Evolutionary conservation across 2,113 vertebrate species (phyloP), one percentile per base, ranked within the genome.

Genomic region (Tor tambroides): DNA sequence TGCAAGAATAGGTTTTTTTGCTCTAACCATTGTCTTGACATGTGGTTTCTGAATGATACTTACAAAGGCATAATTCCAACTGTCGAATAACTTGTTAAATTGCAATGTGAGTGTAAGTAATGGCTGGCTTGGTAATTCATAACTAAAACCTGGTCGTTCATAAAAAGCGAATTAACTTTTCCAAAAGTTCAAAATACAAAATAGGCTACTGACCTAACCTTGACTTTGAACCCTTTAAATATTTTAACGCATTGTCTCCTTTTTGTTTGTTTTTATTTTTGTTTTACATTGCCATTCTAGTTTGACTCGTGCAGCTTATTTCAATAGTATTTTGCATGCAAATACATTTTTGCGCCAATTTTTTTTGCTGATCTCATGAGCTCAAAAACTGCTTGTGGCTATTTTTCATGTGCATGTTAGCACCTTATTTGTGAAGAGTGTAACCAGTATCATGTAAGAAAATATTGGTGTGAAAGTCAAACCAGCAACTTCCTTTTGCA

Each of bases 401-500:
- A 26, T 6, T 89, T 92, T 87, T 90, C 43, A 80, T 82, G 88
- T 88, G 56, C 51, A 76, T 5, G 0, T 86, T 86, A 89, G 17
- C 89, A 90, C 84, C 38, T 88, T 85, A n/a, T 61, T 30, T 67
- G 26, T 38, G 79, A 87, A 83, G 59, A 82, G 43, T 80, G n/a
- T 87, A 54, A 87, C 83, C 71, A 80, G 26, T 28, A 11, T 11
- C 63, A 43, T 88, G 78, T 80, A 85, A 59, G 30, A 74, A 21
- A 75, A 43, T 11, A 15, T 49, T 82, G 51, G 80, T 30, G 88
- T 91, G 89, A 89, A 92, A 92, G 84, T 84, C 78, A 88, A 85
- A 32, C 56, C 21, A 78, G 56, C 30, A 85, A 72, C 79, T 90
- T 82, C 85, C 63, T 56, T 69, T 86, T 90, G 71, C 19, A 12